A percentile compares a stretch with the other conserved stretches of the same genome.
Conservation (phyloP, 1,140 invertebrate species). For the Thrips palmi region DNA sequence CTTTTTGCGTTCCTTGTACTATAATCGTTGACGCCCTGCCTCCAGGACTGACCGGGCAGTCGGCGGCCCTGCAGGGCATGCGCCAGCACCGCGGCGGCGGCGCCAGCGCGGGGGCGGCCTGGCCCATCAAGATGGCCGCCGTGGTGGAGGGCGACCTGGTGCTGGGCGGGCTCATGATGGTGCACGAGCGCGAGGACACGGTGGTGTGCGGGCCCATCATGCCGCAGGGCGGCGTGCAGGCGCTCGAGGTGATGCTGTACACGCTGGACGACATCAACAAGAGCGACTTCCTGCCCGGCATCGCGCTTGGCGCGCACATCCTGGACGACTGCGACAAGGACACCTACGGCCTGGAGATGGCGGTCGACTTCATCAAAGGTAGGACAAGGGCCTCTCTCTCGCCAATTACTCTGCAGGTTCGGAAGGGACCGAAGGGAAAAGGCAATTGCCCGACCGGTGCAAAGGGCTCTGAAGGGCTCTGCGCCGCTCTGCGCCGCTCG, state of each 20-base stretch:
- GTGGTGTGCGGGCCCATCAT: constrained; percentile 79
- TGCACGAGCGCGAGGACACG: constrained; percentile 72
- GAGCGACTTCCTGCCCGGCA: constrained; percentile 43
- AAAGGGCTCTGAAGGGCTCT: too few relatives aligned
- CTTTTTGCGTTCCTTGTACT: too few relatives aligned
- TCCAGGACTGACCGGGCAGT: too few relatives aligned
- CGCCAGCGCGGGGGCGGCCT: too few relatives aligned
- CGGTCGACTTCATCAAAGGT: constrained; percentile 96
- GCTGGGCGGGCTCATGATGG: constrained; percentile 87
- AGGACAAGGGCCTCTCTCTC: constrained; percentile 19
- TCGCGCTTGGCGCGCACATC: constrained; percentile 70
- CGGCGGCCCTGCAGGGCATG: too few relatives aligned
- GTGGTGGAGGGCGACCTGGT: constrained; percentile 67
- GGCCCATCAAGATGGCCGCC: not conserved
- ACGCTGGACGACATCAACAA: constrained; percentile 71
- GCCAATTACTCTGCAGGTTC: too few relatives aligned
- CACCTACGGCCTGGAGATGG: constrained; percentile 89
- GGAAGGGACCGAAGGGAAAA: too few relatives aligned
- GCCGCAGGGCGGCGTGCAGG: constrained; percentile 84
- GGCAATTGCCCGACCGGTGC: too few relatives aligned
- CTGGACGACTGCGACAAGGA: constrained; percentile 93
- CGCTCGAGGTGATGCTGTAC: constrained; percentile 81
- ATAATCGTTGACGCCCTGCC: too few relatives aligned
- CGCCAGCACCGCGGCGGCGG: too few relatives aligned
- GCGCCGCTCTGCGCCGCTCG: too few relatives aligned